A percentile compares a stretch with the other conserved stretches of the same genome.
These are phyloP conservation scores for Charaxes varanes DNA, from an alignment of 1,140 invertebrate species.

Conservation along the genomic window DNA sequence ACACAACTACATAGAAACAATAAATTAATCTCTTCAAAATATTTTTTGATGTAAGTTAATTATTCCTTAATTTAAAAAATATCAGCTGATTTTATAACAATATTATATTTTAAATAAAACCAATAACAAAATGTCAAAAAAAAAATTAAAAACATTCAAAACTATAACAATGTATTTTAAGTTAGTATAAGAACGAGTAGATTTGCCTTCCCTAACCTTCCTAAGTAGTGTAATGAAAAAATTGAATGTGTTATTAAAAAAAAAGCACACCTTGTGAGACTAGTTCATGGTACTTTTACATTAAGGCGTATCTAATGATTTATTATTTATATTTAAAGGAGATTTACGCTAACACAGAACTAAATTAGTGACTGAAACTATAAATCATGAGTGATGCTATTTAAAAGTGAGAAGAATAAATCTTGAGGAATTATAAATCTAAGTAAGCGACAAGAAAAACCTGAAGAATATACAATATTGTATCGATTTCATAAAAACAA, in stretches of 20 bases:
- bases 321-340: neutral
- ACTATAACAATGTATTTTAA: slow-evolving; percentile 32
- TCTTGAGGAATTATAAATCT: slow-evolving; percentile 17
- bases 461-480: slow-evolving; percentile 40
- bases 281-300: slow-evolving; percentile 1
- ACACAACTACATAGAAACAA: slow-evolving; percentile 57
- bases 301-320: slow-evolving; percentile 2
- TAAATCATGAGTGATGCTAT: slow-evolving; percentile 23
- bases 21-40: slow-evolving; percentile 67
- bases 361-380: slow-evolving; percentile 44
- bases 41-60: slow-evolving; percentile 49
- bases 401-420: slow-evolving; percentile 17
- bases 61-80: slow-evolving; percentile 62
- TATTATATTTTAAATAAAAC: slow-evolving; percentile 54
- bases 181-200: no score
- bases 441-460: slow-evolving; percentile 44
- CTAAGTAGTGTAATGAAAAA: no score
- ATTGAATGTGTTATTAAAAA: no score
- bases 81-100: slow-evolving; percentile 64
- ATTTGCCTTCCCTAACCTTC: slow-evolving; percentile 6
- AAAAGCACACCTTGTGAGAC: no score
- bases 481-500: slow-evolving; percentile 46
- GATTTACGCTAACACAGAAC: slow-evolving; percentile 21
- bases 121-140: slow-evolving; percentile 63
- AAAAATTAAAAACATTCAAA: slow-evolving; percentile 35